These are phyloP conservation scores for Tridacna crocea DNA, from an alignment of 2,888 invertebrate species.

Conservation along the genomic window DNA sequence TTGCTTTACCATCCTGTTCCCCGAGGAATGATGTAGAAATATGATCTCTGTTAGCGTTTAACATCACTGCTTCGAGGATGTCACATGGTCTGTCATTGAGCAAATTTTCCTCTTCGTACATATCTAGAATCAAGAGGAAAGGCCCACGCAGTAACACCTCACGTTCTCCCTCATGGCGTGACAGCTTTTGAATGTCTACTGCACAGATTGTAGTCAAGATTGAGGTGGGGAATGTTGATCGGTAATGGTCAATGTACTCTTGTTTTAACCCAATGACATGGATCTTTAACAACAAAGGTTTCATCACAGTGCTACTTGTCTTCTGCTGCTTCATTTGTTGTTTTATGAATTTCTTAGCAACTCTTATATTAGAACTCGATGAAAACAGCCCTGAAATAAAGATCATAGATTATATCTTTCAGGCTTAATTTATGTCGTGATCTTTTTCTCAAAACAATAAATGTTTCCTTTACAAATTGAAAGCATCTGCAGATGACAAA, in stretches of 20 bases:
- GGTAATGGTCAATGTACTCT: slow-evolving; percentile 57
- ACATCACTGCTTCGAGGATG: slow-evolving; percentile 62
- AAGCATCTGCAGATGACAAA: no score
- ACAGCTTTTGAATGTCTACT: slow-evolving; percentile 62
- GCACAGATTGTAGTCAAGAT: slow-evolving; percentile 65
- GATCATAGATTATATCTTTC: no score
- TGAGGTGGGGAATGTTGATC: slow-evolving; percentile 48
- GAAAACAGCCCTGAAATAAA: slow-evolving; percentile 52
- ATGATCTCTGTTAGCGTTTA: slow-evolving; percentile 69
- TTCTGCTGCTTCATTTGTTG: slow-evolving; percentile 19
- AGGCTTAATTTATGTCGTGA: no score
- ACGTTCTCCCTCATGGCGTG: slow-evolving; percentile 49
- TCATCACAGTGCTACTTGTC: not conserved
- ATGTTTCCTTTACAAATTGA: no score
- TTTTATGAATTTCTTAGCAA: slow-evolving; percentile 50
- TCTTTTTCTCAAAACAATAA: no score
- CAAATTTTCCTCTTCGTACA: slow-evolving; percentile 40
- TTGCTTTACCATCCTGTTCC: slow-evolving; percentile 56
- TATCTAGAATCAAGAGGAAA: slow-evolving; percentile 60
- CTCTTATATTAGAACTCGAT: slow-evolving; percentile 40
- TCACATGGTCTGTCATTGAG: slow-evolving; percentile 38
- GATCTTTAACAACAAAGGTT: slow-evolving; percentile 47
- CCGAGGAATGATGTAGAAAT: slow-evolving; percentile 47
- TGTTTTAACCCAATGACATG: slow-evolving; percentile 65
- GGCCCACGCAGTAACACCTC: slow-evolving; percentile 67